Conservation (phyloP, 1,140 invertebrate genomes). For the Rhynchophorus ferrugineus region DNA sequence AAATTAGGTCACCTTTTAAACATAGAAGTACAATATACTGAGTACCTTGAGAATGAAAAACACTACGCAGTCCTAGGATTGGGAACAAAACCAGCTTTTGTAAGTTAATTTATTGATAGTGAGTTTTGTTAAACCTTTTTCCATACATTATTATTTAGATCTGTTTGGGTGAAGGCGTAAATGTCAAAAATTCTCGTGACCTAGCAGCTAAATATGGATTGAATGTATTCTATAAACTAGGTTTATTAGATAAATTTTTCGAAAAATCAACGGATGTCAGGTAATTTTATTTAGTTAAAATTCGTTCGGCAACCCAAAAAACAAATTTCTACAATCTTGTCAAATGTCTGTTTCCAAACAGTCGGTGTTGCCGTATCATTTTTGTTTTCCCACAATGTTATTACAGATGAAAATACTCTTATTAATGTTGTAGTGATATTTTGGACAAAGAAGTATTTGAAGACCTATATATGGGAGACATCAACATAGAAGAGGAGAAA, state of each 20-base stretch:
- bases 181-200: conserved; percentile 21
- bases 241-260: conserved; percentile 21
- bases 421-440: conserved; percentile 6
- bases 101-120: no score
- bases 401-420: no score
- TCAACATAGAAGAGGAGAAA: no score
- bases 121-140: no score
- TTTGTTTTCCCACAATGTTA: neutral
- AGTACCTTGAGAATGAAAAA: conserved; percentile 22
- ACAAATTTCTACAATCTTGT: no score
- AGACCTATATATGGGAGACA: no score
- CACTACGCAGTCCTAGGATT: conserved; percentile 23
- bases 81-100: conserved; percentile 23
- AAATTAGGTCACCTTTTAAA: conserved; percentile 24
- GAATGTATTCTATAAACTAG: conserved; percentile 26
- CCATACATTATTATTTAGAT: conserved; percentile 28
- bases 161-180: conserved; percentile 28
- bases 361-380: neutral
- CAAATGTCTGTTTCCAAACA: no score
- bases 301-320: no score
- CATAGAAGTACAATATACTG: conserved; percentile 21
- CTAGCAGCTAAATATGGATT: conserved; percentile 25
- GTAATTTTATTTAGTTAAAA: conserved; percentile 6
- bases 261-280: conserved; percentile 11
- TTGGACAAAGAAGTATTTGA: conserved; percentile 14